These are phyloP conservation scores for Heteromormyrus szaboi DNA, from an alignment of 2,797 vertebrate species.

Conservation along the genomic window DNA sequence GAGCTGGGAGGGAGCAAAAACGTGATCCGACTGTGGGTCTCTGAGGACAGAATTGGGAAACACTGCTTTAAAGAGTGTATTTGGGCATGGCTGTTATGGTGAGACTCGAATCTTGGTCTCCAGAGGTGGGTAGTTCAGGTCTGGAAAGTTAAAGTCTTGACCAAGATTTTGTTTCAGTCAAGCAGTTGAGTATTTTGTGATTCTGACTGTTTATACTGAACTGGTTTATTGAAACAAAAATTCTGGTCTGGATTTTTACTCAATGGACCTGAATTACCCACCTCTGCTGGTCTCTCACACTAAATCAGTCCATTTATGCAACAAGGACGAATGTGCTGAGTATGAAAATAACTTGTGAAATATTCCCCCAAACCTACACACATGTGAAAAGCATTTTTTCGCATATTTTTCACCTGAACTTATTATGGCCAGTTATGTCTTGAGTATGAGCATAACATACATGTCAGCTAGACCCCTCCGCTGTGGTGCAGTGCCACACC, in stretches of 20 bases:
- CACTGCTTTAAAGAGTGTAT: not conserved
- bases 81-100: not conserved
- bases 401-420: not conserved
- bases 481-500: not conserved
- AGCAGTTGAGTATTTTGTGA: not conserved
- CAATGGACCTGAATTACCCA: not conserved
- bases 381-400: not conserved
- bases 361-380: not conserved
- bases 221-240: not conserved
- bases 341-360: not conserved
- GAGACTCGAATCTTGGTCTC: not conserved
- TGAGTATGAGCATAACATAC: not conserved
- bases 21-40: not conserved
- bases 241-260: not conserved
- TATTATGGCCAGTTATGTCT: not conserved
- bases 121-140: not conserved
- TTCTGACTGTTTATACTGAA: not conserved
- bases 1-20: not conserved
- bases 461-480: not conserved
- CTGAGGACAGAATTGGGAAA: not conserved
- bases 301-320: not conserved
- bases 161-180: not conserved
- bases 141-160: not conserved
- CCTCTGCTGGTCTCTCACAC: not conserved
- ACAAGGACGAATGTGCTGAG: not conserved